Conservation (phyloP, 2,113 vertebrate genomes). For the Chloroceryle aenea region DNA sequence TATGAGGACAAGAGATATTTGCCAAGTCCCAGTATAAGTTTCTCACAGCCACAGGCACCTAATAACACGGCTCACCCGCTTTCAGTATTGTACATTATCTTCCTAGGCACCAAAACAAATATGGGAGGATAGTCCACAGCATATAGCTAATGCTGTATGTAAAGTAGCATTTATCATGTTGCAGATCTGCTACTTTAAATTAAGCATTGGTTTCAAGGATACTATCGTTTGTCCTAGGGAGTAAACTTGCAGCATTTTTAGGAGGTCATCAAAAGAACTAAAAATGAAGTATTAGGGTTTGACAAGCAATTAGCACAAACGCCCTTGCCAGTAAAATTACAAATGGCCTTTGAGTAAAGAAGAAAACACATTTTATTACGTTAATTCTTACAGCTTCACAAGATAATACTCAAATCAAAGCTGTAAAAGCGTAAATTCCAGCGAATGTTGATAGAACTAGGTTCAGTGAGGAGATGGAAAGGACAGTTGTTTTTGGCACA, state of each 20-base stretch:
- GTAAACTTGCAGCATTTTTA: not conserved
- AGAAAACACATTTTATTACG: not conserved
- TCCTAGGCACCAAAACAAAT: not conserved
- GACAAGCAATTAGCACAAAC: conserved; percentile 14
- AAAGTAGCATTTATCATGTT: not conserved
- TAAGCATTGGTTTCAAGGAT: not conserved
- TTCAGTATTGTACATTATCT: not conserved
- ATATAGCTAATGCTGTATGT: not conserved
- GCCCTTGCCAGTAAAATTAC: conserved; percentile 5
- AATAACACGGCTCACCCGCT: not conserved
- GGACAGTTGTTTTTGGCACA: not conserved
- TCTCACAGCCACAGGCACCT: not conserved
- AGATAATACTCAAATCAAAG: not conserved
- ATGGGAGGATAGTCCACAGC: not conserved
- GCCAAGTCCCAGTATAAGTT: not conserved
- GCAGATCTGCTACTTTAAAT: not conserved
- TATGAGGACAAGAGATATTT: not conserved
- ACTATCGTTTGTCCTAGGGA: not conserved
- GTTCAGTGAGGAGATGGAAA: too few species aligned
- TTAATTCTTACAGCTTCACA: not conserved
- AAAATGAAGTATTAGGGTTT: conserved; percentile 11
- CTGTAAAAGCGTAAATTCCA: not conserved
- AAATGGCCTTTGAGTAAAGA: not conserved
- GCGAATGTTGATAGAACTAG: not conserved
- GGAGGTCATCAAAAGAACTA: not conserved